These are phyloP conservation scores for Phocides pigmalion DNA, from an alignment of 1,140 invertebrate species.

Conservation along the genomic window DNA sequence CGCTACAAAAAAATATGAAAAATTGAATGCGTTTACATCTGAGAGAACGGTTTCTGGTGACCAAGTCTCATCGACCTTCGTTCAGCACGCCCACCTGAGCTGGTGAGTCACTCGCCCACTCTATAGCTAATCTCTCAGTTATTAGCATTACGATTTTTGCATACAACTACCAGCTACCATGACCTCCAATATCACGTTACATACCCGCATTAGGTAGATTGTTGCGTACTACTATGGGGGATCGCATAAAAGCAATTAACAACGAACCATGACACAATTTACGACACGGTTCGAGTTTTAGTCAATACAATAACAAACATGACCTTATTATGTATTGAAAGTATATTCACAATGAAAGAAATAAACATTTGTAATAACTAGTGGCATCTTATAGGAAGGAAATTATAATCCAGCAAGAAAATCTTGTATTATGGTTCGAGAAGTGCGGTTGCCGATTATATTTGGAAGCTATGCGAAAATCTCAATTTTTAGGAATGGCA, in stretches of 20 bases:
- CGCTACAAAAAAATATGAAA: constrained; percentile 8
- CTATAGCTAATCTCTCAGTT: constrained; percentile 47
- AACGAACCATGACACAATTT: constrained; percentile 47
- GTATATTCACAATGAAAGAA: too few relatives aligned
- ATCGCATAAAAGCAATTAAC: constrained; percentile 33
- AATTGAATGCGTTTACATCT: constrained; percentile 33
- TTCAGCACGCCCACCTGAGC: constrained; percentile 52
- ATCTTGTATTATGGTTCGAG: too few relatives aligned
- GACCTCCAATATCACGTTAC: constrained; percentile 52
- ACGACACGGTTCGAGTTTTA: constrained; percentile 5
- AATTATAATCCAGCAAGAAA: too few relatives aligned
- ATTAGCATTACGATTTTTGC: constrained; percentile 62
- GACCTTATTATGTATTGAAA: too few relatives aligned
- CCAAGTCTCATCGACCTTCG: constrained; percentile 56
- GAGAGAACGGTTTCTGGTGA: constrained; percentile 64
- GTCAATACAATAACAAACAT: background rate
- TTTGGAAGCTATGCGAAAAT: too few relatives aligned
- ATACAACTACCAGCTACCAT: constrained; percentile 55
- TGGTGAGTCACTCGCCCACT: constrained; percentile 66
- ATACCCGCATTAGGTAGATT: constrained; percentile 41
- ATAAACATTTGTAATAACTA: too few relatives aligned
- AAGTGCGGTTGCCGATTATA: too few relatives aligned
- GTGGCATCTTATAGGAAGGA: too few relatives aligned
- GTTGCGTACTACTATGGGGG: constrained; percentile 9
- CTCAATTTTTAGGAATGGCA: too few relatives aligned